Conservation (phyloP, 2,797 vertebrate genomes). For the Labroides dimidiatus region DNA sequence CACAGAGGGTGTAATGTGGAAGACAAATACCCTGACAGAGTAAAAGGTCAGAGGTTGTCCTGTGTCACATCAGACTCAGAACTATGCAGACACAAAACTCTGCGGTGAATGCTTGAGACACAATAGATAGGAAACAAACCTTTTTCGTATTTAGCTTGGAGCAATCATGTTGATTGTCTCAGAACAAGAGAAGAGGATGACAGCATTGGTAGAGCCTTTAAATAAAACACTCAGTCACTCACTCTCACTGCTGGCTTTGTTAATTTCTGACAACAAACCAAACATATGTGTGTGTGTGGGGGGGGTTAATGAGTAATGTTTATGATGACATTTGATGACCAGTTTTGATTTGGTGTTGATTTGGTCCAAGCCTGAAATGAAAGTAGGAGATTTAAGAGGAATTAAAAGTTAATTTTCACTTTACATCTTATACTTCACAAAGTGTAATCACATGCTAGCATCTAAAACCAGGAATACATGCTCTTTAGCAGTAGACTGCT, state of each 20-base stretch:
- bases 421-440: background rate
- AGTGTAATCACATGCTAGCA: slow-evolving; percentile 7
- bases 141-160: slow-evolving; percentile 39
- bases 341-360: background rate
- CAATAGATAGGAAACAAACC: slow-evolving; percentile 53
- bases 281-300: background rate
- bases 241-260: slow-evolving; percentile 27
- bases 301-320: background rate
- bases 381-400: background rate
- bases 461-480: background rate
- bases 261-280: slow-evolving; percentile 3
- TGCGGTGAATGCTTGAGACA: slow-evolving; percentile 34
- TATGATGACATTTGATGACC: background rate
- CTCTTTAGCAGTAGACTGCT: background rate
- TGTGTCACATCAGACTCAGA: slow-evolving; percentile 70
- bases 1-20: slow-evolving; percentile 57
- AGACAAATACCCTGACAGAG: slow-evolving; percentile 81
- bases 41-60: slow-evolving; percentile 75
- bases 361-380: background rate
- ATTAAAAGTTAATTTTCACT: background rate
- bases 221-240: background rate
- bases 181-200: slow-evolving; percentile 63
- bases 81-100: slow-evolving; percentile 45
- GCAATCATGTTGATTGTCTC: slow-evolving; percentile 72
- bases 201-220: slow-evolving; percentile 12